These are phyloP conservation scores for Coptodon rendalli DNA, from an alignment of 2,113 vertebrate species.

Conservation along the genomic window DNA sequence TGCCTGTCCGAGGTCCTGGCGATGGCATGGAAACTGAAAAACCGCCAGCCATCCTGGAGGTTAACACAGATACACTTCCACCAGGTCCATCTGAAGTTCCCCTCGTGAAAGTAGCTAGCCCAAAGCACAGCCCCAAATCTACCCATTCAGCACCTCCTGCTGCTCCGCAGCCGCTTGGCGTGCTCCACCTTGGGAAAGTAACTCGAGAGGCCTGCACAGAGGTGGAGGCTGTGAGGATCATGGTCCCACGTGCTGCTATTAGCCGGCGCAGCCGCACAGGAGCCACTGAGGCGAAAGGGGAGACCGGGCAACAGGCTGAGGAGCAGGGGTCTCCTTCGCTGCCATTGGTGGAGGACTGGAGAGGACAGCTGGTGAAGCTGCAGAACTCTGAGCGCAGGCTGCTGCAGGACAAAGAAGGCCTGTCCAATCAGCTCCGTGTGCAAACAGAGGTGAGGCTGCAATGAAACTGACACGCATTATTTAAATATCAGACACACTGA, in stretches of 20 bases:
- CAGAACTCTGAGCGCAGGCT: conserved; percentile 88
- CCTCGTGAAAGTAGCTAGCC: conserved; percentile 40
- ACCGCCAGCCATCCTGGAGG: conserved; percentile 64
- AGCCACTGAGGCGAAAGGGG: conserved; percentile 67
- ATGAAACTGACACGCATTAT: background rate
- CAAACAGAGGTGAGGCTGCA: conserved; percentile 87
- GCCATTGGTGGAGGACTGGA: conserved; percentile 78
- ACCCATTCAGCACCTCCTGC: conserved; percentile 9
- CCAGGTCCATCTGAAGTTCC: background rate
- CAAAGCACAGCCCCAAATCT: conserved; percentile 68
- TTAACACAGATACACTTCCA: conserved; percentile 25
- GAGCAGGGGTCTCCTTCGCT: conserved; percentile 62
- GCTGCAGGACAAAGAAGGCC: conserved; percentile 94
- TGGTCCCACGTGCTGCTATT: conserved; percentile 88
- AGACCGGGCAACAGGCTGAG: conserved; percentile 65
- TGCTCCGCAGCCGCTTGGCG: conserved; percentile 73
- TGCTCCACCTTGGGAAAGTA: conserved; percentile 87
- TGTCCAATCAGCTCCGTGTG: conserved; percentile 88
- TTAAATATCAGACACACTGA: background rate
- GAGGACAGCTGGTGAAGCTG: conserved; percentile 80
- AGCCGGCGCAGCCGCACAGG: conserved; percentile 56
- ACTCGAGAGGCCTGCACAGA: conserved; percentile 80
- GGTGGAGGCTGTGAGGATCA: conserved; percentile 87
- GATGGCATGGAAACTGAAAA: conserved; percentile 97
- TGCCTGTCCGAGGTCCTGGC: conserved; percentile 83